Evolutionary conservation across 2,888 invertebrate species (phyloP).

Genomic region (Pimpla rufipes): DNA sequence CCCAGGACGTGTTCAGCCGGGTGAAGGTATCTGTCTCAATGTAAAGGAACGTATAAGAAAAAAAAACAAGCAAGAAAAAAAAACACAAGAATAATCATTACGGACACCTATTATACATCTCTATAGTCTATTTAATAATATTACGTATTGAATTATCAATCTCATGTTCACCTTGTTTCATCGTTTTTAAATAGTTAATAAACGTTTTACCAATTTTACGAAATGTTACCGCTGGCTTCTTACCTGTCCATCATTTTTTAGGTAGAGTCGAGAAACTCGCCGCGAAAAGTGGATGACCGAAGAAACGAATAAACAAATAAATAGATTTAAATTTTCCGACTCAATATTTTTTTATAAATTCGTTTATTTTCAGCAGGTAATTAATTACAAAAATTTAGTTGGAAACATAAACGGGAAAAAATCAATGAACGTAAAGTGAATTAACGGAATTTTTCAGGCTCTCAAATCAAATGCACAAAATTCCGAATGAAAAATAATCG

Average conservation of each 20-base stretch:
- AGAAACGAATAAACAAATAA: too few species aligned
- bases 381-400: too few species aligned
- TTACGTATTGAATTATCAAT: slow-evolving; percentile 85
- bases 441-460: too few species aligned
- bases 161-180: slow-evolving; percentile 85
- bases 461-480: too few species aligned
- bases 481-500: too few species aligned
- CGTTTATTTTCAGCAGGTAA: too few species aligned
- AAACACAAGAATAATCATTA: slow-evolving; percentile 74
- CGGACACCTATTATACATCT: slow-evolving; percentile 83
- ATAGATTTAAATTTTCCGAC: too few species aligned
- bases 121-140: slow-evolving; percentile 85
- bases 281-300: too few species aligned
- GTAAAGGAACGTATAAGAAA: slow-evolving; percentile 79
- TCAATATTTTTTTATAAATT: too few species aligned
- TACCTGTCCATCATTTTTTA: background rate
- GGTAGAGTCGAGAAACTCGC: too few species aligned
- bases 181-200: slow-evolving; percentile 85
- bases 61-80: slow-evolving; percentile 72
- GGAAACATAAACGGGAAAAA: too few species aligned
- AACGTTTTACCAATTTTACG: slow-evolving; percentile 85
- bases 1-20: slow-evolving; percentile 75
- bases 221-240: slow-evolving; percentile 32
- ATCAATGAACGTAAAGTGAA: too few species aligned
- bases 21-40: slow-evolving; percentile 78